Conservation (phyloP, 2,113 vertebrate genomes). For the Nothobranchius kuhntae region DNA sequence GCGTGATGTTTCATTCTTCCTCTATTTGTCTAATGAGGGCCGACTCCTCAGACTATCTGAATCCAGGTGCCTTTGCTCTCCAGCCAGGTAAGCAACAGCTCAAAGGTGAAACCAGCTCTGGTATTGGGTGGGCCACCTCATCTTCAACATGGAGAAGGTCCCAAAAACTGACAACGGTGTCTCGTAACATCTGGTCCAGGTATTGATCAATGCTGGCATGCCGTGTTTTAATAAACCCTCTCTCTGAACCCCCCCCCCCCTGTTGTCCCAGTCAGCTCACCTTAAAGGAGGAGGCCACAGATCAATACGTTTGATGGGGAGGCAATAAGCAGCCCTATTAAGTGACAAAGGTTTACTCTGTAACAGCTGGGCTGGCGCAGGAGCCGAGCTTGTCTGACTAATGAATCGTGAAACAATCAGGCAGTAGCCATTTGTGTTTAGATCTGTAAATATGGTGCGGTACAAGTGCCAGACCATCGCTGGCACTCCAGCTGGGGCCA, state of each 20-base stretch:
- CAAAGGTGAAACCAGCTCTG: too few relatives aligned
- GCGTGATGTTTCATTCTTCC: conserved; percentile 32
- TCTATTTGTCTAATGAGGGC: too few relatives aligned
- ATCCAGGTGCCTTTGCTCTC: too few relatives aligned
- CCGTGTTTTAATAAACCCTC: conserved; percentile 42
- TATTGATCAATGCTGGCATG: background rate
- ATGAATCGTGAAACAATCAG: conserved; percentile 99
- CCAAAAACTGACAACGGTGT: too few relatives aligned
- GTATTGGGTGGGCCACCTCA: too few relatives aligned
- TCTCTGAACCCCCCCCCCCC: conserved; percentile 11
- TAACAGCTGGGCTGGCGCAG: conserved; percentile 99
- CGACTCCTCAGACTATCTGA: too few relatives aligned
- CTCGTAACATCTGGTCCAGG: too few relatives aligned
- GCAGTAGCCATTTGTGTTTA: conserved; percentile 99
- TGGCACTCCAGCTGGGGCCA: conserved; percentile 99
- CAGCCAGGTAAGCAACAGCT: too few relatives aligned
- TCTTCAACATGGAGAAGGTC: too few relatives aligned
- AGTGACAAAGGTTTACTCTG: conserved; percentile 99
- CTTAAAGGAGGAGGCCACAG: conserved; percentile 92
- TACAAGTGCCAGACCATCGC: conserved; percentile 99
- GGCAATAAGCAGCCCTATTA: conserved; percentile 99
- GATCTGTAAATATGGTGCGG: conserved; percentile 99
- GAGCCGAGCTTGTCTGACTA: conserved; percentile 99
- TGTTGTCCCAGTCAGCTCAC: conserved; percentile 64
- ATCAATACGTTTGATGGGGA: conserved; percentile 99